Conservation (phyloP, 2,797 vertebrate species). For the Periparus ater region DNA sequence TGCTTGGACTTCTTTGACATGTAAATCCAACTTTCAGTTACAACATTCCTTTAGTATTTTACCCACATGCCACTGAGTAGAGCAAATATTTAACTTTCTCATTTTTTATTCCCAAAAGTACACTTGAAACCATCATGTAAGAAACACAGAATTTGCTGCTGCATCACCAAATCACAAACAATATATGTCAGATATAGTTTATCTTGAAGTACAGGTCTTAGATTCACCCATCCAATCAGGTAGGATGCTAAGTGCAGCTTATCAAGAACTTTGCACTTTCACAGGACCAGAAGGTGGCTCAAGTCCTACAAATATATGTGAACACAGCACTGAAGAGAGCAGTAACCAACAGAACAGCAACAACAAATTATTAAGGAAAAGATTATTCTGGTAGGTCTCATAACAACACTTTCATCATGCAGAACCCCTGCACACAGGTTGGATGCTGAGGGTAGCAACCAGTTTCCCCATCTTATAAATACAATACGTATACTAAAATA, state of each 20-base stretch:
- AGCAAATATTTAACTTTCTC: neutral
- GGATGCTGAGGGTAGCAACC: neutral
- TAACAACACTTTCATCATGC: neutral
- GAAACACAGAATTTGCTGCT: neutral
- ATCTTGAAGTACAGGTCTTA: neutral
- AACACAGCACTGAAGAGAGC: neutral
- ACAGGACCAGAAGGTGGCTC: neutral
- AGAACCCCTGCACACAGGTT: neutral
- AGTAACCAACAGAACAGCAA: neutral
- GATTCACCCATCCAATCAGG: neutral
- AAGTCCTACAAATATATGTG: neutral
- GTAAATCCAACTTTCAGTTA: neutral
- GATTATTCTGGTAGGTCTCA: fast-evolving
- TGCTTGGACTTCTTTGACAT: neutral
- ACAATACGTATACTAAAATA: neutral
- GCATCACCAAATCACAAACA: neutral
- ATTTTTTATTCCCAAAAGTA: neutral
- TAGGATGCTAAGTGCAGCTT: neutral
- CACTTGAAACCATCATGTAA: neutral
- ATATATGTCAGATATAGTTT: neutral
- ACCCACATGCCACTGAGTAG: neutral
- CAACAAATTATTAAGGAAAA: neutral
- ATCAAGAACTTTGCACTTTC: neutral
- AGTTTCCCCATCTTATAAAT: neutral
- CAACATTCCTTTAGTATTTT: neutral